Evolutionary conservation across 2,888 invertebrate genomes (phyloP).

Genomic region (Scaptomyza tumidula): DNA sequence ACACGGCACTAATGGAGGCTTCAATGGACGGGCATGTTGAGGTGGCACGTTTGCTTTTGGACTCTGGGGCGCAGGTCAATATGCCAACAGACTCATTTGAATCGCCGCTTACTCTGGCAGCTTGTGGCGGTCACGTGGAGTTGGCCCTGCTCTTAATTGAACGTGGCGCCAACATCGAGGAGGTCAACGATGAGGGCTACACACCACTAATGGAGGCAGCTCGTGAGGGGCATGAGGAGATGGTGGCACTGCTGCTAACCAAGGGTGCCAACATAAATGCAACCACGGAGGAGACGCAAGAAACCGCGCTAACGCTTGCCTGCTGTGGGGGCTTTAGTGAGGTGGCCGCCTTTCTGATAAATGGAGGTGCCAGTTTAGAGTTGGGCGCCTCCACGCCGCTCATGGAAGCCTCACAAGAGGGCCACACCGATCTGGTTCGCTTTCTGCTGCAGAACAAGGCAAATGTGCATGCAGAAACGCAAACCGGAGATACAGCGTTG

Average conservation of each 20-base stretch:
- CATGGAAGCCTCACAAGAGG: slow-evolving; percentile 99
- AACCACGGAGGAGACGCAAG: slow-evolving; percentile 99
- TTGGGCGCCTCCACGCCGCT: slow-evolving; percentile 97
- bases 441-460: slow-evolving; percentile 94
- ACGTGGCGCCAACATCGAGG: slow-evolving; percentile 99
- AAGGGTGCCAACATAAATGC: slow-evolving; percentile 99
- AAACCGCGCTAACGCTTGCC: slow-evolving; percentile 96
- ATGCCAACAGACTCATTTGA: slow-evolving; percentile 99
- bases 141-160: slow-evolving; percentile 97
- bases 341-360: slow-evolving; percentile 97
- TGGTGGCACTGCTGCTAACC: slow-evolving; percentile 96
- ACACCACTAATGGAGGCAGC: slow-evolving; percentile 99
- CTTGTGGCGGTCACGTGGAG: slow-evolving; percentile 99
- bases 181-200: slow-evolving; percentile 99
- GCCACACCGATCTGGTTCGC: slow-evolving; percentile 95
- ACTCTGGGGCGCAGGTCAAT: slow-evolving; percentile 98
- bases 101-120: slow-evolving; percentile 98
- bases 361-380: slow-evolving; percentile 97
- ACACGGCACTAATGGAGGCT: slow-evolving; percentile 99
- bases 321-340: slow-evolving; percentile 98
- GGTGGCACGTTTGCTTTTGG: slow-evolving; percentile 96
- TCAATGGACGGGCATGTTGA: slow-evolving; percentile 99
- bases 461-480: slow-evolving; percentile 96
- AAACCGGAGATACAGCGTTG: slow-evolving; percentile 97
- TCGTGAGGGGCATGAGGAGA: slow-evolving; percentile 98